Evolutionary conservation across 2,113 vertebrate species (phyloP), one percentile per base, ranked within the genome.

Genomic region (Oreamnos americanus): DNA sequence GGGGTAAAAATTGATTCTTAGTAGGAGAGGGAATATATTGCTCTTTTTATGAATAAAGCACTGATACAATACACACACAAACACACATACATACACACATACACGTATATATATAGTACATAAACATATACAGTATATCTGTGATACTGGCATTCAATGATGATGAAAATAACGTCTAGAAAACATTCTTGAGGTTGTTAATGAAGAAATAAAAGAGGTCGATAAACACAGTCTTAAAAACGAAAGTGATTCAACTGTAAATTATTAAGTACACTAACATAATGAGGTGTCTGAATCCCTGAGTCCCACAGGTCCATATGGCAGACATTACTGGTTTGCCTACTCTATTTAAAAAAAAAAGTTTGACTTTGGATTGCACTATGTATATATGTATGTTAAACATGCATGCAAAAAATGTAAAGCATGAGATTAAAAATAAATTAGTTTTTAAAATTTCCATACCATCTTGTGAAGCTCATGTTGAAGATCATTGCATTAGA

Each of bases 391-490:
- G 2, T 23, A 33, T 71, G 6, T 79, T 47, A 85, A 92, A 60
- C 11, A 67, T 13, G 21, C 49, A 81, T 49, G 26, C 45, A 71
- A 74, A 57, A 81, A 60, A 26, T 79, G 45, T 49, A 28, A 86
- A 95, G 49, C 25, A 10, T 49, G 16, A 60, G 5, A 47, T 94
- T 89, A 53, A 58, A 95, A 88, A 96, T 79, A 79, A 93, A 94
- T 47, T 2, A 39, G 26, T 45, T 79, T 64, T 90, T 17, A 12
- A 3, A 86, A 79, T 60, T 33, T 43, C 17, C 55, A 78, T 33
- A 43, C 39, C 28, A 78, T 86, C 60, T 49, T 58, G 43, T 21
- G 43, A 95, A 85, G 25, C 47, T 96, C 53, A 83, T 10, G 87
- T 97, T 79, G 76, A 47, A 79, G 28, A 79, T 17, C 76, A 33